Evolutionary conservation across 2,888 invertebrate genomes (phyloP), one percentile per base, ranked within the genome.

Genomic region (Hoplodrina ambigua): DNA sequence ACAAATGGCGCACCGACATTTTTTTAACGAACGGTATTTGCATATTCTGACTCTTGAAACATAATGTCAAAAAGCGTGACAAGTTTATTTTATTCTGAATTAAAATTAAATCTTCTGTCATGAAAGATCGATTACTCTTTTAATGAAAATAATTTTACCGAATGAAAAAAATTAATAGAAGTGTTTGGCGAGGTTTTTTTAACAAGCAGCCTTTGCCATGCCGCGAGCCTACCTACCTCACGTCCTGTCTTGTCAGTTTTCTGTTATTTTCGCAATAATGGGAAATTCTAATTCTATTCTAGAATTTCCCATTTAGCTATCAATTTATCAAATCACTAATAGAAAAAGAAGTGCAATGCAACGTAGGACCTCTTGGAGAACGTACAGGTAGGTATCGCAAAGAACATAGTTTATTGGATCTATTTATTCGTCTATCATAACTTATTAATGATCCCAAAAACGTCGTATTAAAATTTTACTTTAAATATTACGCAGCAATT

Each of bases 81-180:
- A 75, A 55, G 62, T 80, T 75, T 75, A 82, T 82, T 81, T 72
- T 57, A 63, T 50, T 60, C 54, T 44, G 30, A 60, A 69, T 59
- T 20, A 1, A 50, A 72, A 78, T 65, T 58, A 62, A 65, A 15
- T 25, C 20, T 50, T 30, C 69, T 50, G 56, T 58, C 76, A 50
- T 8, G 53, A 5, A 67, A 19, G 77, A 66, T 33, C 13, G 70
- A 62, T 62, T 25, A 6, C 13, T 46, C 61, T 15, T 49, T 69
- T 2, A 53, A 3, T 6, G 13, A 49, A 72, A 54, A 30, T 33
- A 37, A 60, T 55, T 50, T 44, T 17, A 17, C 17, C 2, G 11
- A 44, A 44, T 44, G n/a, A 44, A 44, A 44, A 15, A 15, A 44
- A 15, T 13, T 3, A 13, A 8, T 2, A 44, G 44, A 4, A 44